Evolutionary conservation across 1,140 invertebrate species (phyloP).

Genomic region (Lucilia cuprina): DNA sequence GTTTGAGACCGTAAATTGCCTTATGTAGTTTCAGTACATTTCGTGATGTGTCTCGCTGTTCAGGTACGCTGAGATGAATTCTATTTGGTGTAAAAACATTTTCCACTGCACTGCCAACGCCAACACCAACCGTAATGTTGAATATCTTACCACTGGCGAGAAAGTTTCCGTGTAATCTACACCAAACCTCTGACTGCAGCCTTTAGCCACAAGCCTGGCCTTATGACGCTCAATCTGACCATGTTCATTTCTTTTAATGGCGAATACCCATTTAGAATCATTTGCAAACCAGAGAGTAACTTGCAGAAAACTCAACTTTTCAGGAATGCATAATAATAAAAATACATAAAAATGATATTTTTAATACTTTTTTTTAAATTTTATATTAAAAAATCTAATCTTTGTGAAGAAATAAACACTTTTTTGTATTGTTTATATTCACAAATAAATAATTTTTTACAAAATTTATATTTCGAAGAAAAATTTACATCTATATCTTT

Average conservation of each 20-base stretch:
- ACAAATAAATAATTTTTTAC: too few species aligned
- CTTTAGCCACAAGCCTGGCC: slow-evolving; percentile 35
- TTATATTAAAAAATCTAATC: too few species aligned
- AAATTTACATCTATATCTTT: too few species aligned
- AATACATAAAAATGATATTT: too few species aligned
- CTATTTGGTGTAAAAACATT: slow-evolving; percentile 13
- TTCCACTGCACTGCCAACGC: slow-evolving; percentile 40
- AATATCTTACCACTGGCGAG: slow-evolving; percentile 37
- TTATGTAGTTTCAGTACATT: not conserved
- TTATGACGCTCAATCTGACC: slow-evolving; percentile 14
- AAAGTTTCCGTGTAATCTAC: slow-evolving; percentile 37
- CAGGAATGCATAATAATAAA: too few species aligned
- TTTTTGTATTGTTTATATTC: too few species aligned
- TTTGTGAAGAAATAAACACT: too few species aligned
- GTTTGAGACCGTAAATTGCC: too few species aligned
- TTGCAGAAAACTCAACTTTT: too few species aligned
- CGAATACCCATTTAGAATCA: slow-evolving; percentile 28
- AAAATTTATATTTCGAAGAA: too few species aligned
- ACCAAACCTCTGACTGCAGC: slow-evolving; percentile 44
- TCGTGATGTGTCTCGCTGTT: not conserved
- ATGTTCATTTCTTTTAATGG: not conserved
- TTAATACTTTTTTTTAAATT: too few species aligned
- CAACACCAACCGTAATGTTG: slow-evolving; percentile 41
- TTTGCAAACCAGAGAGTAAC: too few species aligned
- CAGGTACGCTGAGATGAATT: not conserved